Percentiles rank a stretch among this genome's conserved stretches.
These are phyloP conservation scores for Scomberomorus guttatus DNA, from an alignment of 2,797 vertebrate genomes.

Conservation along the genomic window DNA sequence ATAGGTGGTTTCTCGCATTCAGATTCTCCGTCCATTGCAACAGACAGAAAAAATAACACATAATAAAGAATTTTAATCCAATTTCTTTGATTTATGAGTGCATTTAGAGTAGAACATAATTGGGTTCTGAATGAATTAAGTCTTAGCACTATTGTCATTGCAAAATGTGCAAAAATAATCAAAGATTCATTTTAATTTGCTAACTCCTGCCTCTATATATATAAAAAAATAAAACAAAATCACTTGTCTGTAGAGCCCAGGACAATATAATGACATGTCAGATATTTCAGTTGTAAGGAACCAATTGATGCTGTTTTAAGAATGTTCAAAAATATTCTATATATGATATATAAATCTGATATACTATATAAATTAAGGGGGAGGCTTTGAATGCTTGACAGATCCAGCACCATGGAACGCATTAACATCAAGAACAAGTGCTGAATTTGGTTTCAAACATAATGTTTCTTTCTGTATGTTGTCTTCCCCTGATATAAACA, in stretches of 20 bases:
- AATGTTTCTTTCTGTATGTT: neutral
- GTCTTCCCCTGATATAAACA: neutral
- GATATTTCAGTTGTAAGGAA: conserved; percentile 1
- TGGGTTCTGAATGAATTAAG: too few species aligned
- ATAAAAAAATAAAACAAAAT: too few species aligned
- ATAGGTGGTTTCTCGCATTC: too few species aligned
- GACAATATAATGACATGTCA: neutral
- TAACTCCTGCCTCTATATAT: neutral
- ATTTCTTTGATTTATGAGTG: too few species aligned
- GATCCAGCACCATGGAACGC: neutral
- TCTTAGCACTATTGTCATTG: neutral
- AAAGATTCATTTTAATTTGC: conserved; percentile 1
- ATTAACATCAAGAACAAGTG: neutral
- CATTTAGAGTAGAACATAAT: too few species aligned
- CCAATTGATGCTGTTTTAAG: neutral
- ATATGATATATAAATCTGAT: neutral
- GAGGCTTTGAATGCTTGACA: neutral
- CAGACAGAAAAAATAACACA: too few species aligned
- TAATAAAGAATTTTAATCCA: too few species aligned
- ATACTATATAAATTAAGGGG: neutral
- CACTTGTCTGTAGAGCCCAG: neutral
- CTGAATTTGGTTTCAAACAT: neutral
- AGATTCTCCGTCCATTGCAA: too few species aligned
- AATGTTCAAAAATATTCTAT: neutral
- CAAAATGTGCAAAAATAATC: neutral